Evolutionary conservation across 2,797 vertebrate species (phyloP).

Genomic region (Anas bahamensis): DNA sequence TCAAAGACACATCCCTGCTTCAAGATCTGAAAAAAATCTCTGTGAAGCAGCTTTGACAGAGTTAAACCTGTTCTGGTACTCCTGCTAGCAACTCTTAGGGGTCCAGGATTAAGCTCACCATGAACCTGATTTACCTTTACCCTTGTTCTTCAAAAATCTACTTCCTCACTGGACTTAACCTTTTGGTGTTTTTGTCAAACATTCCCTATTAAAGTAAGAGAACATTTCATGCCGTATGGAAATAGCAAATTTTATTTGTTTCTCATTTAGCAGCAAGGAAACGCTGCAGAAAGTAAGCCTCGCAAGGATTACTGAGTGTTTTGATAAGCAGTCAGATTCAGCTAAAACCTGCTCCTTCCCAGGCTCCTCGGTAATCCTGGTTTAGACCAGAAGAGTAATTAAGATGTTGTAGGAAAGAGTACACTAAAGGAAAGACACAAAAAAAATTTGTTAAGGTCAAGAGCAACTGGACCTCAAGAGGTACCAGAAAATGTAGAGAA

Average conservation of each 20-base stretch:
- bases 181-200: background rate
- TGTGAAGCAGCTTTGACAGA: background rate
- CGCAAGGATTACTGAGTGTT: background rate
- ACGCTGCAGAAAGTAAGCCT: slow-evolving; percentile 19
- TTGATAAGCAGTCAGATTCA: background rate
- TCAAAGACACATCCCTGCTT: background rate
- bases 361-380: slow-evolving; percentile 29
- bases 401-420: background rate
- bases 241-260: slow-evolving; percentile 44
- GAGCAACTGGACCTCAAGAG: background rate
- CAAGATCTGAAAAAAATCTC: background rate
- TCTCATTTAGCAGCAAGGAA: slow-evolving; percentile 37
- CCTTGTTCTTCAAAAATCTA: background rate
- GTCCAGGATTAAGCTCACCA: background rate
- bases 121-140: background rate
- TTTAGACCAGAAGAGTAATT: slow-evolving; percentile 39
- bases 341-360: background rate
- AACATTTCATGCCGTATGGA: background rate
- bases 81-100: background rate
- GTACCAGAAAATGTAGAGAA: background rate
- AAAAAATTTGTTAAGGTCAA: background rate
- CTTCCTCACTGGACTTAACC: background rate
- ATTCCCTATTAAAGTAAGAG: background rate
- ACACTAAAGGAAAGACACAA: background rate
- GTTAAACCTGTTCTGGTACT: background rate